Evolutionary conservation across 2,888 invertebrate genomes (phyloP), one percentile per base, ranked within the genome.

Genomic region (Andrena bucephala): DNA sequence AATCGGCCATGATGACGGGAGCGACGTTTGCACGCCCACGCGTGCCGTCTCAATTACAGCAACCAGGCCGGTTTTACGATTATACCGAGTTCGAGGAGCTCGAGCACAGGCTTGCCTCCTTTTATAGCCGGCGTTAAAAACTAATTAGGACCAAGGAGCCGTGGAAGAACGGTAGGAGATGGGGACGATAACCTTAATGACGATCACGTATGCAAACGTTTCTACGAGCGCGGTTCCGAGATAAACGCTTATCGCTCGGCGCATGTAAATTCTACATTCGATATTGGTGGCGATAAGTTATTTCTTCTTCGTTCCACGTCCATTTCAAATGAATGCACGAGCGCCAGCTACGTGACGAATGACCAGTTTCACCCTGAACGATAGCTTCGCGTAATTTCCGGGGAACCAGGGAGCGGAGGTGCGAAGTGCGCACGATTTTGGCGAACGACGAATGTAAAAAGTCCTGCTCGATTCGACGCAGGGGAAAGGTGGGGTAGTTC

Each of bases 21-120:
- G 72, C 68, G 84, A 84, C 84, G 86, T 88, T 89, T 84, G 83
- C 83, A 89, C 90, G 87, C 89, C 90, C 88, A 90, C 90, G 90
- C 85, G 86, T 83, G 75, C 82, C 83, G 86, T 89, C 89, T 88
- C 89, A 90, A 89, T 89, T 89, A 89, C 86, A 80, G 69, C 63
- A 54, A 74, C 16, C 50, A 42, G 75, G 80, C 83, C 77, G 84
- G 87, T 88, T 87, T 88, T 85, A 88, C 85, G 86, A 87, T 87
- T 86, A 87, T 79, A 73, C 81, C 79, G 42, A 65, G 63, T 85
- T 74, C 81, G 84, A 87, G 79, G 20, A 75, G 83, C 67, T 67
- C 69, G 50, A 52, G 33, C 73, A 67, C 16, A 62, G 75, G 65
- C 81, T 78, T 82, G 77, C 59, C 77, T 83, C 84, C 88, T 84